A percentile compares a stretch with the other conserved stretches of the same genome.
Conservation (phyloP, 2,113 vertebrate genomes). For the zebrafish (Danio rerio) region GRCz12tu NC_133182.1:6861501-6862000, state of each 20-base stretch:
- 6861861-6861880: neutral
- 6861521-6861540: conserved; percentile 3
- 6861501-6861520: too few species aligned
- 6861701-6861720: conserved; percentile 73
- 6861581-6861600: conserved; percentile 77
- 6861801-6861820: conserved; percentile 17
- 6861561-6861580: conserved; percentile 76
- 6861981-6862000: neutral
- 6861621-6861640: conserved; percentile 58
- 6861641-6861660: conserved; percentile 68
- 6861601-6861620: conserved; percentile 73
- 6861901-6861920: neutral
- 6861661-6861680: conserved; percentile 48
- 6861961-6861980: neutral
- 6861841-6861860: neutral
- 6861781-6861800: conserved; percentile 55
- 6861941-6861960: neutral
- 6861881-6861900: neutral
- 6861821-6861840: conserved; percentile 47
- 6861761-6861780: conserved; percentile 21
- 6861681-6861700: conserved; percentile 62
- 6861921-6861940: neutral
- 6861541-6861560: conserved; percentile 61
- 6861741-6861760: conserved; percentile 55
- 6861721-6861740: conserved; percentile 53